These are phyloP conservation scores for Drosophila neocordata DNA, from an alignment of 1,140 invertebrate species.

Conservation along the genomic window DNA sequence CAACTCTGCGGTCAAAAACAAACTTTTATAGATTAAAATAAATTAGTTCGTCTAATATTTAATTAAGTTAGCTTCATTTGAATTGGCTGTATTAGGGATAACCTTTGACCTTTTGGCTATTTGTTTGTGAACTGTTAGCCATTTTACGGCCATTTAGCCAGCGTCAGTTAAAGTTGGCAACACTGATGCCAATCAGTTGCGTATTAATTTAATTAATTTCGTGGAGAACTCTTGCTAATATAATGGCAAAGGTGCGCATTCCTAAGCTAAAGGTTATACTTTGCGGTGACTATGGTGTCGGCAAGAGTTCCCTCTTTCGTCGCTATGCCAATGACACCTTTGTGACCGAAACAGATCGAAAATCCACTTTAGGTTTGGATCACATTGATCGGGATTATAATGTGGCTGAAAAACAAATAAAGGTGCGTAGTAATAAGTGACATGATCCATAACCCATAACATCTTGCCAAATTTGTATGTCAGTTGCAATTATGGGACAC, in stretches of 20 bases:
- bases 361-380: conserved; percentile 95
- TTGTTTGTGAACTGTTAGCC: background rate
- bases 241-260: conserved; percentile 91
- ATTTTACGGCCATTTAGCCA: background rate
- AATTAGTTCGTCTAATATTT: no score
- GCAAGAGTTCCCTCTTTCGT: conserved; percentile 96
- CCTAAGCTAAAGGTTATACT: conserved; percentile 97
- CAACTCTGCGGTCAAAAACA: no score
- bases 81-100: background rate
- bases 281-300: conserved; percentile 97
- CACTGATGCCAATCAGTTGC: conserved; percentile 27
- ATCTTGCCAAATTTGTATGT: conserved; percentile 48
- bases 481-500: conserved; percentile 97
- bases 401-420: conserved; percentile 89
- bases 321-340: conserved; percentile 95
- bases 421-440: no score
- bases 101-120: background rate
- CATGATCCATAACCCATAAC: no score
- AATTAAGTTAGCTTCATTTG: no score
- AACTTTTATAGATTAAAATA: no score
- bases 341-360: conserved; percentile 89
- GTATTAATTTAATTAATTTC: conserved; percentile 58
- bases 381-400: conserved; percentile 92
- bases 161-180: background rate
- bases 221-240: conserved; percentile 13